Evolutionary conservation across 2,797 vertebrate species (phyloP), one percentile per base, ranked within the genome.

Genomic region (Simalia tracyae): DNA sequence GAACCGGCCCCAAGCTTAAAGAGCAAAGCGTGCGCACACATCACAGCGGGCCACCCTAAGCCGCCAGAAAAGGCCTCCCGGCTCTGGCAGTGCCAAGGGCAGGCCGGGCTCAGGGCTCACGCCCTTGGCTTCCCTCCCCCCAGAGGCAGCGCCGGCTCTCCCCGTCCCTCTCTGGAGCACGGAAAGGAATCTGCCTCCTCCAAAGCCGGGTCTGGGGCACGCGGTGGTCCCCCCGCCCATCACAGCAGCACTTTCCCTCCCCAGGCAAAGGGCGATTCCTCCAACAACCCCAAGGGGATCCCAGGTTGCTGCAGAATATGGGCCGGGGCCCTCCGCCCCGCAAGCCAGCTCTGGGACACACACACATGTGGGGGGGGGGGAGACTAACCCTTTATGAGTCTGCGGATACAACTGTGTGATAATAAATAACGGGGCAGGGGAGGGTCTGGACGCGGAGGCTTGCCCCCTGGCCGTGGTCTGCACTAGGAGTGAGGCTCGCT

Each of bases 251-350:
- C 22, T 22, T 10, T 17, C 36, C 42, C 6, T 72, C 15, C 15
- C 66, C 68, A 19, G 36, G 7, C 72, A 42, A 42, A 76, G 72
- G 31, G 36, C 17, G 17, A 46, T 10, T 81, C 31, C n/a, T 7
- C 50, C 50, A 54, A 7, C 50, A 54, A 6, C 17, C 42, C 19
- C 1, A 19, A 22, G 68, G 68, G 68, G 68, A 42, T 7, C 31
- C 68, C 31, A 1, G 7, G 9, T 36, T 42, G 31, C 31, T 22
- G 68, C 68, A 22, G 68, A 42, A 31, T 36, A 7, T 1, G 96
- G 95, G 95, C 96, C 95, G 95, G 93, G 93, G 17, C 54, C n/a
- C 17, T 42, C 94, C 95, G 93, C 94, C 96, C 46, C 94, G 96
- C 72, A 36, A 4, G 19, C 72, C 72, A 3, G 72, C 72, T 24